A percentile compares a stretch with the other conserved stretches of the same genome.
Evolutionary conservation across 2,113 vertebrate species (phyloP).

Genomic region (Pardalotus punctatus): DNA sequence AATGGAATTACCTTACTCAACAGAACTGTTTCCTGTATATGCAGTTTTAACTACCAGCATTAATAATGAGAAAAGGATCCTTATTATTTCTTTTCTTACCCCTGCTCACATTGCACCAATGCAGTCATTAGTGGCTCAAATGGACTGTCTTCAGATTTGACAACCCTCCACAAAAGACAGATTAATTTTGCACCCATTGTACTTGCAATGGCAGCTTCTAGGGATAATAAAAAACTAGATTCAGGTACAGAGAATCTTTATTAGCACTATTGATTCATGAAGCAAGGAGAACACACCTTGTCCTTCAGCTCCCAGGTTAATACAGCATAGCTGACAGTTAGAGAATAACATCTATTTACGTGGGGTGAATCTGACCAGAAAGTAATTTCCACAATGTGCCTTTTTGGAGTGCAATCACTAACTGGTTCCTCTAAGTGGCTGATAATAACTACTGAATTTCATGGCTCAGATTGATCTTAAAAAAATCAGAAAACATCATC

Average conservation of each 20-base stretch:
- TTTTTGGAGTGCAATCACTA: neutral
- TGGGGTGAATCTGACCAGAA: neutral
- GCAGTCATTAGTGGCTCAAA: neutral
- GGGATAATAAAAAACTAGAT: neutral
- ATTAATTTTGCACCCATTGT: neutral
- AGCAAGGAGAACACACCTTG: neutral
- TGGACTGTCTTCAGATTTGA: neutral
- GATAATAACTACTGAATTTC: neutral
- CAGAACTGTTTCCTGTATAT: constrained; percentile 6
- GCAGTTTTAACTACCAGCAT: neutral
- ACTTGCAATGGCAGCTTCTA: neutral
- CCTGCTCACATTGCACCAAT: neutral
- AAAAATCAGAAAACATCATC: neutral
- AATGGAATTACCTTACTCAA: constrained; percentile 46
- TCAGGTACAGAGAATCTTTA: neutral
- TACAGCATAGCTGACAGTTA: neutral
- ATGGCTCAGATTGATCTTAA: neutral
- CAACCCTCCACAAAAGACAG: neutral
- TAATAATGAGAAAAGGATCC: constrained; percentile 4
- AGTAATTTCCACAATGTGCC: neutral
- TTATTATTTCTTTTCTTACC: neutral
- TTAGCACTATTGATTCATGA: constrained; percentile 16
- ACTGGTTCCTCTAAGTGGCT: neutral
- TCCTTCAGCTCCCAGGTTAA: constrained; percentile 15
- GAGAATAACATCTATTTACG: constrained; percentile 15